Percentiles rank a stretch among this genome's conserved stretches.
phyloP scores from a whole-genome alignment of 1,140 invertebrate genomes.

The Drosophila pachea region DNA sequence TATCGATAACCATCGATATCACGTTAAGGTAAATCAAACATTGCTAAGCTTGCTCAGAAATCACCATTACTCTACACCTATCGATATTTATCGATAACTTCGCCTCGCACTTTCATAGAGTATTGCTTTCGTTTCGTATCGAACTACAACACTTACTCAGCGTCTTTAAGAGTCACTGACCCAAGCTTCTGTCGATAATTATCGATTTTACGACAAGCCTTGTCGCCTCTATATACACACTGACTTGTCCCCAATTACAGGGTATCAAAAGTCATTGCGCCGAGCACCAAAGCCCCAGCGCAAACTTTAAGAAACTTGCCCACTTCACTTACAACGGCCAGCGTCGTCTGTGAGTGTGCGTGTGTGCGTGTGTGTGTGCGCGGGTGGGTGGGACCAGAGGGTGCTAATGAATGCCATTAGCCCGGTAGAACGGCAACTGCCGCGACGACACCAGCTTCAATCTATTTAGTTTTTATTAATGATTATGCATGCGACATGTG shows the following conservation, averaged over 20 bases:
- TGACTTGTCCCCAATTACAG: background rate
- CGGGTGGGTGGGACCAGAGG: constrained; percentile 1
- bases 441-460: constrained; percentile 42
- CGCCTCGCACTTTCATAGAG: background rate
- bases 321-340: background rate
- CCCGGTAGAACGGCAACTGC: constrained; percentile 10
- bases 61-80: no score
- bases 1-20: no score
- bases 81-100: no score
- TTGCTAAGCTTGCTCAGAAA: no score
- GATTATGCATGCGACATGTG: constrained; percentile 64
- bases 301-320: constrained; percentile 33
- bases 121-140: no score
- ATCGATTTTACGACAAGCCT: background rate
- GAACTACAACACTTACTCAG: no score
- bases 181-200: background rate
- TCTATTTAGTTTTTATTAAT: constrained; percentile 74
- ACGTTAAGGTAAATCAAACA: no score
- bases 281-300: constrained; percentile 10
- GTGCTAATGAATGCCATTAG: constrained; percentile 60
- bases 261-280: constrained; percentile 1
- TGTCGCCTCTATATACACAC: no score
- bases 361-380: constrained; percentile 15
- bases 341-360: background rate
- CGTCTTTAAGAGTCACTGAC: no score